phyloP scores from a whole-genome alignment of 2,797 vertebrate species.

The Scolopax bukidnonensis region DNA sequence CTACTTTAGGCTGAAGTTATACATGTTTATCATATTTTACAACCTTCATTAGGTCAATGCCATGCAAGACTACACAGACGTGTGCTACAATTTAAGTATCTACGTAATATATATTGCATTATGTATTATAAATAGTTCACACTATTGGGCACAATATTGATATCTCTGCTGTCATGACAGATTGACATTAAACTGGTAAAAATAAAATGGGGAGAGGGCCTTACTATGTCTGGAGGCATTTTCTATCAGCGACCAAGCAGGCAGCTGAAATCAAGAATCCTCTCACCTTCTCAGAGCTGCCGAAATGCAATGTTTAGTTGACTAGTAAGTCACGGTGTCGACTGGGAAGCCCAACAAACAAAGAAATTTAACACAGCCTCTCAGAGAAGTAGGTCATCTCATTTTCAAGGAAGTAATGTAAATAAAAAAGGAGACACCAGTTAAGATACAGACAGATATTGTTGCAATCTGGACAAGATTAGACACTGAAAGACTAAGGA shows the following conservation, averaged over 20 bases:
- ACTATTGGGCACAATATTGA: not conserved
- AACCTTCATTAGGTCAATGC: not conserved
- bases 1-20: not conserved
- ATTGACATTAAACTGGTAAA: not conserved
- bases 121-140: not conserved
- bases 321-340: not conserved
- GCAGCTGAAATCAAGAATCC: slow-evolving; percentile 30
- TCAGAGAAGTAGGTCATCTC: slow-evolving; percentile 28
- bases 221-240: slow-evolving; percentile 24
- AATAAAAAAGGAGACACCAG: not conserved
- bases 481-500: not conserved
- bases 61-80: not conserved
- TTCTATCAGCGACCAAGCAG: not conserved
- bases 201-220: not conserved
- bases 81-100: not conserved
- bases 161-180: not conserved
- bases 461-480: not conserved
- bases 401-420: not conserved
- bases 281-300: not conserved
- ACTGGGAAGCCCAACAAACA: not conserved
- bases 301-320: slow-evolving; percentile 10
- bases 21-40: not conserved
- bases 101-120: not conserved
- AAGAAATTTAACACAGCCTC: slow-evolving; percentile 10
- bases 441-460: not conserved